A percentile compares a stretch with the other conserved stretches of the same genome.
phyloP scores from a whole-genome alignment of 2,888 invertebrate species.

The Agrilus cyanescens region DNA sequence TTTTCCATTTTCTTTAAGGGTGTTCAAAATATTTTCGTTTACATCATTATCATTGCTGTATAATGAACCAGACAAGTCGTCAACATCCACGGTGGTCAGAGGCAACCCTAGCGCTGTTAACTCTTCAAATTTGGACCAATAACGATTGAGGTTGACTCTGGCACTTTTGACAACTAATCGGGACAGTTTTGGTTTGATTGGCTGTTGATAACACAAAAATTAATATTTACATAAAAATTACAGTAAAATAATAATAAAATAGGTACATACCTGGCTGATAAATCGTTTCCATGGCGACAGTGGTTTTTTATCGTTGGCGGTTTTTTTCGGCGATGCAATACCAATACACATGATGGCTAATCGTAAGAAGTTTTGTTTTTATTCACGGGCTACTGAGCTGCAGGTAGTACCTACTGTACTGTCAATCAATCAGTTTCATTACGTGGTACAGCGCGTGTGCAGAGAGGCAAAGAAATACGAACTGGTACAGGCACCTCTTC shows the following conservation, averaged over 20 bases:
- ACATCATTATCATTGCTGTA: constrained; percentile 32
- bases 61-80: constrained; percentile 18
- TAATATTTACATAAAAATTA: constrained; percentile 4
- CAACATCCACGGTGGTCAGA: constrained; percentile 30
- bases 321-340: no score
- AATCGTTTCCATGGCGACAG: constrained; percentile 47
- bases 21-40: constrained; percentile 45
- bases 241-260: no score
- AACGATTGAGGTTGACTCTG: constrained; percentile 51
- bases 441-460: no score
- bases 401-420: no score
- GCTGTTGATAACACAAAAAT: constrained; percentile 41
- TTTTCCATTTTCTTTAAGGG: constrained; percentile 44
- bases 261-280: constrained; percentile 41
- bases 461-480: no score
- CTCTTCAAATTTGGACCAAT: constrained; percentile 51
- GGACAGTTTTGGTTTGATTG: constrained; percentile 44
- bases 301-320: constrained; percentile 28
- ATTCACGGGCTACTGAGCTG: no score
- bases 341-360: no score
- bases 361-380: no score
- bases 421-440: no score
- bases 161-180: constrained; percentile 44
- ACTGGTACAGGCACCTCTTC: no score
- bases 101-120: constrained; percentile 32